Evolutionary conservation across 35 echinoderm and acorn worm species (phyloP), one percentile per base, ranked within the genome.

Genomic region (Diadema setosum): DNA sequence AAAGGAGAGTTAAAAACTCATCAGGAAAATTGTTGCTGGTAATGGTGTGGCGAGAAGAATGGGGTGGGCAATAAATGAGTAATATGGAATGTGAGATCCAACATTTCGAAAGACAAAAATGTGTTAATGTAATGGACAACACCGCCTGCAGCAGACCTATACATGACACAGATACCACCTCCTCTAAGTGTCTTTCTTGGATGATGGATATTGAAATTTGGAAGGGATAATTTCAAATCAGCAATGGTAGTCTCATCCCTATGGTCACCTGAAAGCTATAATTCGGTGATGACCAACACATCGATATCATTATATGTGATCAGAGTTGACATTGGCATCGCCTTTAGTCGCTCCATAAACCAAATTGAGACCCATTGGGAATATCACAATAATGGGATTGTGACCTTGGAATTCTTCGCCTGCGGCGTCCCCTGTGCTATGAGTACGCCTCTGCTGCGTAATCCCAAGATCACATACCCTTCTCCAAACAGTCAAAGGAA

Each of bases 181-280:
- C 84, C 84, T 55, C 49, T 55, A 27, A 37, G 61, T 27, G 63
- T 48, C 31, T 73, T 20, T 20, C 65, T 36, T 45, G 35, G 85
- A 44, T 36, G 31, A 84, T 91, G 81, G 20, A 23, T 8, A 26
- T 39, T 17, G 45, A 70, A 91, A 32, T 91, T 41, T 5, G 89
- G 87, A n/a, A n/a, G n/a, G n/a, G 27, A 91, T 37, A 73, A 82
- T 4, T 48, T 91, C 17, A 91, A n/a, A 32, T 91, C 89, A 20
- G 89, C 89, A 30, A 91, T 11, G 16, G 45, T 43, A 69, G 17
- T 5, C 15, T 91, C 63, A 63, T 91, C 89, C n/a, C 43, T 34
- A 37, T 15, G n/a, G 56, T 84, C 64, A 32, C 82, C 89, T 5
- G 12, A 34, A 33, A 91, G 30, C 89, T 82, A 91, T 16, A 82